Evolutionary conservation across 92 coral and sea anemone genomes (phyloP).

Genomic region (Meandrina meandrites): DNA sequence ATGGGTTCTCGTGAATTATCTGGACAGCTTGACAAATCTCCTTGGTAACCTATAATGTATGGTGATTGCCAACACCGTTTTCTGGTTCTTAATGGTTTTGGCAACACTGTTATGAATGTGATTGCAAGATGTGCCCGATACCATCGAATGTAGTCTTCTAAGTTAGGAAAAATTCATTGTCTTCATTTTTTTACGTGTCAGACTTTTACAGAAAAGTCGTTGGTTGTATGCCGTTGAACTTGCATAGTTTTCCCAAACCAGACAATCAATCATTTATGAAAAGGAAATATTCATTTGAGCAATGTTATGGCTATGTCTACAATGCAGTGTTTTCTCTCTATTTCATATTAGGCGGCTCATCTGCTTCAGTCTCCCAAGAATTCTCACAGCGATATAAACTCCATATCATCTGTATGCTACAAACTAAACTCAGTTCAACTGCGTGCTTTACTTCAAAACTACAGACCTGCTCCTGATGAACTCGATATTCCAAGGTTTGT

Average conservation of each 20-base stretch:
- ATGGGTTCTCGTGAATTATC: too few relatives aligned
- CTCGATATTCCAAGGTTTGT: constrained; percentile 42
- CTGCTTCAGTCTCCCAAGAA: constrained; percentile 94
- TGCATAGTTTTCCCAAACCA: background rate
- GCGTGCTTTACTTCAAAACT: constrained; percentile 83
- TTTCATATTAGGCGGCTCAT: constrained; percentile 79
- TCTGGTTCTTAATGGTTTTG: background rate
- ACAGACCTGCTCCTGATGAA: constrained; percentile 91
- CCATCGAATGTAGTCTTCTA: too few relatives aligned
- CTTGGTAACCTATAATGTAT: too few relatives aligned
- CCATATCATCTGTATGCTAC: constrained; percentile 90
- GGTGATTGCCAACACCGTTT: too few relatives aligned
- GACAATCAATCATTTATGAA: background rate
- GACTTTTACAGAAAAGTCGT: background rate
- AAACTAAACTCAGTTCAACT: constrained; percentile 92
- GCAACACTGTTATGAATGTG: background rate
- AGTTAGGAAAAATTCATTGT: too few relatives aligned
- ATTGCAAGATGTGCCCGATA: background rate
- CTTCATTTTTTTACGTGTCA: background rate
- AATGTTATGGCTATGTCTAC: background rate
- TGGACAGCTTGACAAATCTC: too few relatives aligned
- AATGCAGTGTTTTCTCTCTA: background rate
- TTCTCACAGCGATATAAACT: constrained; percentile 72
- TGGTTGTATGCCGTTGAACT: background rate
- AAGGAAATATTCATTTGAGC: background rate